phyloP scores from a whole-genome alignment of 2,113 vertebrate species.

The Hemicordylus capensis region DNA sequence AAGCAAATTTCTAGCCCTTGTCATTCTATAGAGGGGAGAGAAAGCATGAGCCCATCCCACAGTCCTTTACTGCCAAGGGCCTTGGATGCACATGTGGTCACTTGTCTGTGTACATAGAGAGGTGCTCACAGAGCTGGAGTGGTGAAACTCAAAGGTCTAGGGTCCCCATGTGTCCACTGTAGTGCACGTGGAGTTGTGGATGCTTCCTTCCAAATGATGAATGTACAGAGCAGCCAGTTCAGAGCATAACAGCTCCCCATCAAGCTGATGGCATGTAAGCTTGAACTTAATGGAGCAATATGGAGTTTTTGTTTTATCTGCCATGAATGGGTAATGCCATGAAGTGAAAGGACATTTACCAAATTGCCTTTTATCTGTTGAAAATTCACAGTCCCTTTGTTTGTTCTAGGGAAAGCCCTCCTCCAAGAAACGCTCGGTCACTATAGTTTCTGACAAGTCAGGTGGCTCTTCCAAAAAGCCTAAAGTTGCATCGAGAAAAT shows the following conservation, averaged over 20 bases:
- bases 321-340: not conserved
- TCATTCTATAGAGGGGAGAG: not conserved
- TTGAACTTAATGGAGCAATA: not conserved
- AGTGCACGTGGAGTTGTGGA: not conserved
- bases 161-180: not conserved
- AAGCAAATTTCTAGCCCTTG: not conserved
- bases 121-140: not conserved
- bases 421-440: slow-evolving; percentile 41
- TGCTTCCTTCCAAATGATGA: not conserved
- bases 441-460: slow-evolving; percentile 8
- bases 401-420: slow-evolving; percentile 62
- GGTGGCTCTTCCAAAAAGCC: slow-evolving; percentile 26
- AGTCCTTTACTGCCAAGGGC: not conserved
- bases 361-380: not conserved
- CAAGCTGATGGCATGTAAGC: not conserved
- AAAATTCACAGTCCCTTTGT: not conserved
- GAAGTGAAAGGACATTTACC: not conserved
- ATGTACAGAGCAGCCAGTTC: not conserved
- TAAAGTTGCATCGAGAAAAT: slow-evolving; percentile 48
- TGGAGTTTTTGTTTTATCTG: not conserved
- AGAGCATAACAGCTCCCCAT: not conserved
- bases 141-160: not conserved
- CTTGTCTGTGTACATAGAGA: not conserved
- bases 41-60: not conserved
- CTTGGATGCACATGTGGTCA: too few species aligned